These are phyloP conservation scores for Stictonetta naevosa DNA, from an alignment of 2,113 vertebrate species.

Conservation along the genomic window DNA sequence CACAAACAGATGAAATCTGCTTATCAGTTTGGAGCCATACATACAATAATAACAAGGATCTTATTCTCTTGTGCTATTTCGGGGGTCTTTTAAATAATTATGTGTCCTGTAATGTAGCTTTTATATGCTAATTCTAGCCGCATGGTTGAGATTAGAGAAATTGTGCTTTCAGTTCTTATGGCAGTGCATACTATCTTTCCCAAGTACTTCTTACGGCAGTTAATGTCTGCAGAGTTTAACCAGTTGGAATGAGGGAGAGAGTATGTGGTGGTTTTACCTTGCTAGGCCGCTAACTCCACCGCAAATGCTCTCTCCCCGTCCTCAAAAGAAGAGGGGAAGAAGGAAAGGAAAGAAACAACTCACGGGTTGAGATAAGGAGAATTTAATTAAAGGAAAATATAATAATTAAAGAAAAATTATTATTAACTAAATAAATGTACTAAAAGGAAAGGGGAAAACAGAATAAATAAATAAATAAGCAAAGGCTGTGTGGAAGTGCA, in stretches of 20 bases:
- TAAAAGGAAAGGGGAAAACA: no score
- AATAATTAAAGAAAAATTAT: no score
- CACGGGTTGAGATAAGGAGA: no score
- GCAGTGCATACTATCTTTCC: accelerated
- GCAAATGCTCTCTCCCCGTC: no score
- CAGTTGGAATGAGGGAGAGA: not conserved
- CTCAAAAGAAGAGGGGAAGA: no score
- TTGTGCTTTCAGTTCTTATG: not conserved
- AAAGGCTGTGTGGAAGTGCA: no score
- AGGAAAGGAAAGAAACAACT: no score
- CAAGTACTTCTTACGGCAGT: not conserved
- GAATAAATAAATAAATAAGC: no score
- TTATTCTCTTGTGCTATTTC: not conserved
- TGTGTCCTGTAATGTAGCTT: accelerated
- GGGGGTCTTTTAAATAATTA: not conserved
- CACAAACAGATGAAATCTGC: not conserved
- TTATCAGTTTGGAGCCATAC: not conserved
- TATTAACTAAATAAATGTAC: no score
- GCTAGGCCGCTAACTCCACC: no score
- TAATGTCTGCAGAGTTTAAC: not conserved
- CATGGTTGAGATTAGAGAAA: not conserved
- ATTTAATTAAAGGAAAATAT: no score
- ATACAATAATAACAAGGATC: not conserved
- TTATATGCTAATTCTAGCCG: not conserved
- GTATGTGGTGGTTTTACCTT: no score